A percentile compares a stretch with the other conserved stretches of the same genome.
Evolutionary conservation across 2,797 vertebrate genomes (phyloP).

Genomic region (Hippopotamyrus pictus): DNA sequence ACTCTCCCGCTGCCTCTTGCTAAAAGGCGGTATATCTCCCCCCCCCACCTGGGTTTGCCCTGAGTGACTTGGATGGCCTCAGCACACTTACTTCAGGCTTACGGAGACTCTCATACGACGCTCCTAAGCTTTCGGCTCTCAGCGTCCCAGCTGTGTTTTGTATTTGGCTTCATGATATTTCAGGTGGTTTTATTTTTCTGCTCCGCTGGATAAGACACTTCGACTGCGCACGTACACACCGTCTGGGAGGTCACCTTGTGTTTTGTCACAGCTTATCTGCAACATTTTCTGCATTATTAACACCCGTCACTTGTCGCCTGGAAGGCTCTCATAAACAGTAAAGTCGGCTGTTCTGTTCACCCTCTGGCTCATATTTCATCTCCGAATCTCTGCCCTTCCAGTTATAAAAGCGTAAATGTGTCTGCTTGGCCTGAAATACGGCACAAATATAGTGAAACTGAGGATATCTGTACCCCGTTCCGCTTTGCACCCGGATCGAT

Average conservation of each 20-base stretch:
- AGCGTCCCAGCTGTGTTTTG: not conserved
- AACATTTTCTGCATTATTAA: not conserved
- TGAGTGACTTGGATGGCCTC: not conserved
- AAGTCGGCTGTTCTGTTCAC: not conserved
- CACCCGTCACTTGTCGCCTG: not conserved
- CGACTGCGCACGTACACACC: not conserved
- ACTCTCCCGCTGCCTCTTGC: not conserved
- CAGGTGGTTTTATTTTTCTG: not conserved
- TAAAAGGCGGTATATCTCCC: conserved; percentile 9
- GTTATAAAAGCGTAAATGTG: not conserved
- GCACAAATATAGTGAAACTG: conserved; percentile 3
- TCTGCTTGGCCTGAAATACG: not conserved
- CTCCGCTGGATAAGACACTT: not conserved
- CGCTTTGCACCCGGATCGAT: conserved; percentile 9
- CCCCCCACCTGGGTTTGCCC: not conserved
- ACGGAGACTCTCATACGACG: not conserved
- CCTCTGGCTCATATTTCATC: not conserved
- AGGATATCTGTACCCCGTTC: conserved; percentile 9
- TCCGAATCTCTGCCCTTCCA: not conserved
- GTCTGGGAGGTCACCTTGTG: not conserved
- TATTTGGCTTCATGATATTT: not conserved
- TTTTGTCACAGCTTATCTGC: not conserved
- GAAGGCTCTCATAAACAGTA: not conserved
- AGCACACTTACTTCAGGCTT: not conserved
- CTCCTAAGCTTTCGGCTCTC: not conserved